phyloP scores from a whole-genome alignment of 1,140 invertebrate genomes.

The Drosophila nigrodunni region DNA sequence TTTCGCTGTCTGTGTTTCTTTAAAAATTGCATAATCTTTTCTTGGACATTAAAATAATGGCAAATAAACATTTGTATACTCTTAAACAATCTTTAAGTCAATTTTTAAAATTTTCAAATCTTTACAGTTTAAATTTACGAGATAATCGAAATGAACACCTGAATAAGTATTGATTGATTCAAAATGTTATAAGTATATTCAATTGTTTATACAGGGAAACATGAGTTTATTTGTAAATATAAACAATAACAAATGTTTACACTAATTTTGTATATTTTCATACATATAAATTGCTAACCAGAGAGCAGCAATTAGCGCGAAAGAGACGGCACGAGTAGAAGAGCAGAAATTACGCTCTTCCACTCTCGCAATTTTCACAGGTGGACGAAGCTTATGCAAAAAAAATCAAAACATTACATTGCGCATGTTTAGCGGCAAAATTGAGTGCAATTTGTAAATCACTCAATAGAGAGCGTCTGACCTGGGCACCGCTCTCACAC shows the following conservation, averaged over 20 bases:
- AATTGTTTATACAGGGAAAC: slow-evolving; percentile 34
- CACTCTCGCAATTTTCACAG: slow-evolving; percentile 50
- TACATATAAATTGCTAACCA: neutral
- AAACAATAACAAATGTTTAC: slow-evolving; percentile 75
- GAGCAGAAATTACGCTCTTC: neutral
- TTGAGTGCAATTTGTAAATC: slow-evolving; percentile 17
- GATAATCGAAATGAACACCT: slow-evolving; percentile 5
- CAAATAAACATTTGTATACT: neutral
- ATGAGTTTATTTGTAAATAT: slow-evolving; percentile 68
- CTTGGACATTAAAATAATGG: too few species aligned
- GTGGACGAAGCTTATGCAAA: slow-evolving; percentile 60
- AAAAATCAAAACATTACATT: slow-evolving; percentile 9
- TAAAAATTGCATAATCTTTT: too few species aligned
- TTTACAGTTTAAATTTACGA: slow-evolving; percentile 35
- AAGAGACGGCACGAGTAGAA: slow-evolving; percentile 13
- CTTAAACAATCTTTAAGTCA: neutral
- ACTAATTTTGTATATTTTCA: slow-evolving; percentile 40
- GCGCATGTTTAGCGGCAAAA: slow-evolving; percentile 70
- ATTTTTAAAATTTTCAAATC: neutral
- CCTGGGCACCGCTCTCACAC: slow-evolving; percentile 17
- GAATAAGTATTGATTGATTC: slow-evolving; percentile 1
- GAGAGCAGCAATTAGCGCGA: slow-evolving; percentile 10
- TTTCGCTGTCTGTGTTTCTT: too few species aligned
- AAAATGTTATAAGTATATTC: slow-evolving; percentile 10
- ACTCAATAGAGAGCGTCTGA: slow-evolving; percentile 24